phyloP scores from a whole-genome alignment of 1,140 invertebrate species.

The Conus betulinus region DNA sequence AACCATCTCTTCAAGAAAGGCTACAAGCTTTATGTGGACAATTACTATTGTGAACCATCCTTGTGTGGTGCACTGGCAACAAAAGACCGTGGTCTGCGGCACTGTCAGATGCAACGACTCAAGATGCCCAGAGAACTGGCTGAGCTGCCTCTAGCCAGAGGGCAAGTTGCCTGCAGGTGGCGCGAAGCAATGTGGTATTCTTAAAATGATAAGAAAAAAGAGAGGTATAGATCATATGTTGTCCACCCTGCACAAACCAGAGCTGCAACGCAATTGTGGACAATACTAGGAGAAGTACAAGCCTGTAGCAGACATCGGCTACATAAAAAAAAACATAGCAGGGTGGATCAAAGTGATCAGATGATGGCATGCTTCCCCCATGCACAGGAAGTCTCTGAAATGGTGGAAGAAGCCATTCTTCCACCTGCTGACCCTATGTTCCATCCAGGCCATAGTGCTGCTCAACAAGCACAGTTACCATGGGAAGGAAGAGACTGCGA shows the following conservation, averaged over 20 bases:
- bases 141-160: not conserved
- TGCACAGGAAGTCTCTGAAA: too few relatives aligned
- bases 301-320: too few relatives aligned
- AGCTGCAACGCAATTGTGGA: too few relatives aligned
- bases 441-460: too few relatives aligned
- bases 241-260: not conserved
- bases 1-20: not conserved
- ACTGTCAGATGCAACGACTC: not conserved
- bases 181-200: not conserved
- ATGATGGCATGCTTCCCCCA: too few relatives aligned
- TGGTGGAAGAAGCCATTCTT: too few relatives aligned
- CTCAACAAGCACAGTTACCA: too few relatives aligned
- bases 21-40: slow-evolving; percentile 6
- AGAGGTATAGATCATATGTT: not conserved
- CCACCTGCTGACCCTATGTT: too few relatives aligned
- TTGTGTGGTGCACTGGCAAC: not conserved
- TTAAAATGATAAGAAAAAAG: slow-evolving; percentile 27
- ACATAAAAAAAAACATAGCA: too few relatives aligned
- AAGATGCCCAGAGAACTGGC: slow-evolving; percentile 1
- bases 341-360: too few relatives aligned
- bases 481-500: too few relatives aligned
- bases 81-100: slow-evolving; percentile 9
- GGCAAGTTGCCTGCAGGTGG: not conserved
- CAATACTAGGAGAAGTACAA: too few relatives aligned
- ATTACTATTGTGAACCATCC: slow-evolving; percentile 20